Evolutionary conservation across 2,888 invertebrate genomes (phyloP), one percentile per base, ranked within the genome.

Genomic region (Drosophila kanekoi): DNA sequence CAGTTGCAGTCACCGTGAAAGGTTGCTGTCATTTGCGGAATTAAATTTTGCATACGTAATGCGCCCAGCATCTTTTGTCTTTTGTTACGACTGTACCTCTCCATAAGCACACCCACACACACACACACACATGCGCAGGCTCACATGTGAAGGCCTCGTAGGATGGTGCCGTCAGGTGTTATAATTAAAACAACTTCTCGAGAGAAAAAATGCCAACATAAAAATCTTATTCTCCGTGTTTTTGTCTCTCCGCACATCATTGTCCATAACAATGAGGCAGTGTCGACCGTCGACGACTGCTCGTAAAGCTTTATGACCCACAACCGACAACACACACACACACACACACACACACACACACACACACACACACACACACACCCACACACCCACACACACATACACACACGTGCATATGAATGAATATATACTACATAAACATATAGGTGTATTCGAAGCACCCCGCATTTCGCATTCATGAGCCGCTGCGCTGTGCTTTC

Each of bases 1-100:
- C 58, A 62, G 37, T 41, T 28, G 28, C 47, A 57, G 52, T 51
- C 16, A 32, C 40, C 23, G 47, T 41, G 52, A 54, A 47, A 16
- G 60, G 70, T 53, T 67, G 70, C 74, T 28, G 28, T 77, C 83
- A 83, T 81, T 86, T 86, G 81, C 45, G 75, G 72, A 79, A 84
- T 84, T 84, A 84, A 81, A 86, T 86, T 84, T 83, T 83, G 87
- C 83, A 83, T 84, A 79, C 66, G 63, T 56, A 81, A 86, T 75
- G 66, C 11, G 59, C 20, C 1, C 58, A 52, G 44, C 38, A 43
- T 32, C 38, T 41, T 43, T 41, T 53, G 43, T 23, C 63, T 62
- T 76, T 81, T 69, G 66, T 48, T 47, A 43, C 9, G 60, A 72
- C 81, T 82, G 85, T 85, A 79, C 71, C 35, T 57, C 38, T 14